Base-by-base conservation (phyloP, 2,797 vertebrate genomes). In the Enteromius viviparus region DNA sequence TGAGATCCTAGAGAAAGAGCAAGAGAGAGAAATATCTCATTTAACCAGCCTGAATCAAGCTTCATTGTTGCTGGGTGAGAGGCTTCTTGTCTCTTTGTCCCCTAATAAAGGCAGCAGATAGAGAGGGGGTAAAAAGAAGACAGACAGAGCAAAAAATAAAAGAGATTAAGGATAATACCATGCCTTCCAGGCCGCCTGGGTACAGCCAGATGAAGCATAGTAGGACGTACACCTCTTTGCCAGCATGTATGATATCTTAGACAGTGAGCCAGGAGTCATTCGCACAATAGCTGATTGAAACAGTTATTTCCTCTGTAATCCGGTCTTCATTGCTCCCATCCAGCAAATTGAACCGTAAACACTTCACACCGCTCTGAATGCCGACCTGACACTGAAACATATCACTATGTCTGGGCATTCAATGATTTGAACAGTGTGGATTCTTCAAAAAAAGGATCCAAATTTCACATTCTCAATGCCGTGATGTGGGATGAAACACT, bases 1-100 rank as follows among this genome's bases (percentile, higher is more conserved):
- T 98, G 89, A 99, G 95, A 93, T 99, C 98, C 98, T 99, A 89
- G 76, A 88, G 66, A 81, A 78, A 14, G 85, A 91, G 90, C 90
- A 85, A 91, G 23, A 86, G 51, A 83, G 49, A 65, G 85, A 69
- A 80, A 89, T 87, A 81, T 81, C 29, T 87, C 29, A 78, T 86
- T 89, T 81, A 88, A 49, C 78, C 75, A 7, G 86, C 42, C 81
- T 84, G 29, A 85, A 83, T 60, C 78, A 68, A 87, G 47, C 26
- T 10, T 77, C 81, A 84, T 84, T 87, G 75, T 89, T 86, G 77
- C 26, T 76, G 66, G 69, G 17, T 53, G 58, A 87, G 79, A 91
- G 78, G 87, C 79, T 82, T 51, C 69, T 74, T 76, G 34, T 76
- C 84, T 78, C 42, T 88, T 90, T 90, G 87, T 89, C 74, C 70